These are phyloP conservation scores for Perccottus glenii DNA, from an alignment of 2,113 vertebrate species.

Conservation along the genomic window DNA sequence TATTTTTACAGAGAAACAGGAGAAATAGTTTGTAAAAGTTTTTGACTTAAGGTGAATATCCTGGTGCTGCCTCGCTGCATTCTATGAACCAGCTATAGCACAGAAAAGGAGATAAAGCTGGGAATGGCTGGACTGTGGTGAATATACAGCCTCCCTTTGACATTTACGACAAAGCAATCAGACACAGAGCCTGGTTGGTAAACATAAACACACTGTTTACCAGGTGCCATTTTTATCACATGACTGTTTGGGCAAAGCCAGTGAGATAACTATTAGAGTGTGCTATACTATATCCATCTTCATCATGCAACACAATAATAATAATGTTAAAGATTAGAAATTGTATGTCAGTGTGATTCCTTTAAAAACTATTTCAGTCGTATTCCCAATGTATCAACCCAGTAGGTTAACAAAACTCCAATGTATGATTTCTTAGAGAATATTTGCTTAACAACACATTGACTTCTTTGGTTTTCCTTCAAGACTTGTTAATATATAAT, in stretches of 20 bases:
- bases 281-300: too few species aligned
- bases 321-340: too few species aligned
- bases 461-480: too few species aligned
- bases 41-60: neutral
- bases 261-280: neutral
- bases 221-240: slow-evolving; percentile 17
- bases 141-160: slow-evolving; percentile 12
- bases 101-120: neutral
- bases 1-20: neutral
- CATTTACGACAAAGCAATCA: slow-evolving; percentile 34
- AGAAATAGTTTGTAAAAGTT: neutral
- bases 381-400: too few species aligned
- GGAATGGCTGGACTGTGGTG: slow-evolving; percentile 8
- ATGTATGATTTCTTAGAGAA: too few species aligned
- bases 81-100: neutral
- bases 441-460: too few species aligned
- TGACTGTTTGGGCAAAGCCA: slow-evolving; percentile 16
- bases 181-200: slow-evolving; percentile 26
- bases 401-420: too few species aligned
- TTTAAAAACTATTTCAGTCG: too few species aligned
- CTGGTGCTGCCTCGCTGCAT: neutral
- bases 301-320: too few species aligned
- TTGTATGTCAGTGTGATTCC: too few species aligned
- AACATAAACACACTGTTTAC: slow-evolving; percentile 48
- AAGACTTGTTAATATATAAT: too few species aligned